Conservation (phyloP, 2,113 vertebrate species). For the Boleophthalmus pectinirostris region DNA sequence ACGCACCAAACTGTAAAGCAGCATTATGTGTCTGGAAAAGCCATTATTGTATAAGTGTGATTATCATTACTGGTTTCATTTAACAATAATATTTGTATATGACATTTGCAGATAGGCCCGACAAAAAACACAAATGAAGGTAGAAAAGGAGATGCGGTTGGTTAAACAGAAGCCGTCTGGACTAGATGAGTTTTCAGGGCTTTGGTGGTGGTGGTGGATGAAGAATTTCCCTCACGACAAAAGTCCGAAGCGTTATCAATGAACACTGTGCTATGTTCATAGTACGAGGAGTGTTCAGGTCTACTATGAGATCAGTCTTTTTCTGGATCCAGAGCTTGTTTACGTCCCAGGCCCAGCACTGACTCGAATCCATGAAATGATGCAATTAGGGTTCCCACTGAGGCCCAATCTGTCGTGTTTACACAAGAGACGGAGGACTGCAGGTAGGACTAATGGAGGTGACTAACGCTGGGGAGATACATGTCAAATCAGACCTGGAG, state of each 20-base stretch:
- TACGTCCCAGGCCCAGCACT: conserved; percentile 68
- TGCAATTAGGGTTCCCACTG: conserved; percentile 81
- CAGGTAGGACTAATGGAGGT: conserved; percentile 59
- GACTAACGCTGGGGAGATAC: conserved; percentile 21
- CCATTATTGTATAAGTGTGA: too few species aligned
- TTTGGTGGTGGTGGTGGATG: too few species aligned
- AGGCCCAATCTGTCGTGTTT: conserved; percentile 81
- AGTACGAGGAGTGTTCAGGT: not conserved
- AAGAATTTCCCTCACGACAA: too few species aligned
- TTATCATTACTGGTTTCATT: too few species aligned
- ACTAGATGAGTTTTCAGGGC: too few species aligned
- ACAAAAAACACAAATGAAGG: not conserved
- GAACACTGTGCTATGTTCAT: not conserved
- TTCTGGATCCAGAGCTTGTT: conserved; percentile 70
- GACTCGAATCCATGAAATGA: conserved; percentile 83
- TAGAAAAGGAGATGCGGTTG: too few species aligned
- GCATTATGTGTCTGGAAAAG: too few species aligned
- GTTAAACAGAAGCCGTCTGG: too few species aligned
- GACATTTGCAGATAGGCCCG: too few species aligned
- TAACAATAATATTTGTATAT: too few species aligned
- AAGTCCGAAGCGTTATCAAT: too few species aligned
- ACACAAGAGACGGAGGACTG: conserved; percentile 64
- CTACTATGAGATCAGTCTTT: not conserved
- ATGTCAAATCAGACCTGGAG: not conserved
- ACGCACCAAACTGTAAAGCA: too few species aligned